phyloP scores from a whole-genome alignment of 2,797 vertebrate genomes.

The Premnoplex brunnescens region DNA sequence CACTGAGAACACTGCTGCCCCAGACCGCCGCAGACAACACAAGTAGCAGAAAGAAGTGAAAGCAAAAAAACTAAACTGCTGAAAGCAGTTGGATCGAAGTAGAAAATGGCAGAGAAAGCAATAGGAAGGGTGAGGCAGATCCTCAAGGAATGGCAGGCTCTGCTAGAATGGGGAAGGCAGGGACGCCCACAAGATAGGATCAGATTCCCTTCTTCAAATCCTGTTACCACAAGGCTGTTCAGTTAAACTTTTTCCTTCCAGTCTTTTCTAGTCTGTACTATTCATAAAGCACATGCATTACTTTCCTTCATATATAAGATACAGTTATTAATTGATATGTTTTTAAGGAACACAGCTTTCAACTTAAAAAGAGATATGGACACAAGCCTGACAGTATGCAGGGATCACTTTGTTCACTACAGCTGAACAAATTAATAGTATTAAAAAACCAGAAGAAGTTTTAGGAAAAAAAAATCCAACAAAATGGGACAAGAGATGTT shows the following conservation, averaged over 20 bases:
- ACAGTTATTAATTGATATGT: neutral
- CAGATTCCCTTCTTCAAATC: neutral
- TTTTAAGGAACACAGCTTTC: neutral
- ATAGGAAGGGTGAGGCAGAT: neutral
- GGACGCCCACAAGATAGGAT: neutral
- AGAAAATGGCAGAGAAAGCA: neutral
- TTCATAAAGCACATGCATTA: neutral
- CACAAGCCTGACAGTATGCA: neutral
- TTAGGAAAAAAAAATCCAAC: neutral
- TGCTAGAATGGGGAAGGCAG: rapidly evolving
- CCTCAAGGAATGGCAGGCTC: neutral
- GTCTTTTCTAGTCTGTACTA: neutral
- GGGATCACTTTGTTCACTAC: neutral
- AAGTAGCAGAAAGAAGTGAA: neutral
- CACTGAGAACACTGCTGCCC: neutral
- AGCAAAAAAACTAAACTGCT: neutral
- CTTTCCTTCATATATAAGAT: neutral
- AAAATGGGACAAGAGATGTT: neutral
- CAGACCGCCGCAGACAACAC: neutral
- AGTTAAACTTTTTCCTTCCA: neutral
- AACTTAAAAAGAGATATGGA: neutral
- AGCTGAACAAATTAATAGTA: neutral
- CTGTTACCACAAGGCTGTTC: neutral
- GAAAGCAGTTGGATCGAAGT: neutral
- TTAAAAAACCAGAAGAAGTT: neutral